Conservation (phyloP, 1,140 invertebrate genomes). For the Meloidogyne exigua region DNA sequence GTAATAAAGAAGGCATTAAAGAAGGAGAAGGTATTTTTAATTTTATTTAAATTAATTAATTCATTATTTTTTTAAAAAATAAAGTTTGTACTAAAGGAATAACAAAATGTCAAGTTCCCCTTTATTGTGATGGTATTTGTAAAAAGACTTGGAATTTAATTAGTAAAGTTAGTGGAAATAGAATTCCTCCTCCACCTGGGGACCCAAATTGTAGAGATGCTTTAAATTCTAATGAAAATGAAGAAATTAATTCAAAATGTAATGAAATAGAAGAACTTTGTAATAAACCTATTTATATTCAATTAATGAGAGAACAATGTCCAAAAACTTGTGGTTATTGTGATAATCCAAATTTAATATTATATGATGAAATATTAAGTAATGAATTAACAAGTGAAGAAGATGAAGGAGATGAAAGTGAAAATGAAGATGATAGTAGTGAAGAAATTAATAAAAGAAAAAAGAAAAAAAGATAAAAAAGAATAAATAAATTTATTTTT, state of each 20-base stretch:
- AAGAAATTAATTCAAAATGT: slow-evolving; percentile 17
- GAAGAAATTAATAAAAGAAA: not conserved
- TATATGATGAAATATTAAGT: not conserved
- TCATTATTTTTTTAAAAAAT: not conserved
- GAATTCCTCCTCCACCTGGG: slow-evolving; percentile 10
- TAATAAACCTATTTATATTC: slow-evolving; percentile 1
- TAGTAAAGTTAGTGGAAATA: slow-evolving; percentile 17
- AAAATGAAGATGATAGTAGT: not conserved
- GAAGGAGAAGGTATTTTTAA: not conserved
- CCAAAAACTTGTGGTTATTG: slow-evolving; percentile 25
- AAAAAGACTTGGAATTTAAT: not conserved
- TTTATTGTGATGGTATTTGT: slow-evolving; percentile 1
- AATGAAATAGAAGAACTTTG: slow-evolving; percentile 7
- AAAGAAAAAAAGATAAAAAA: too few species aligned
- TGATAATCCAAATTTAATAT: not conserved
- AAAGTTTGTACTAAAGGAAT: slow-evolving; percentile 2
- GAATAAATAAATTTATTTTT: too few species aligned
- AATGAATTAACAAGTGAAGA: not conserved
- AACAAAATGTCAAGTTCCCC: not conserved
- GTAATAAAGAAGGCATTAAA: not conserved
- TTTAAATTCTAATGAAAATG: slow-evolving; percentile 17
- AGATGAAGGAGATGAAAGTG: not conserved
- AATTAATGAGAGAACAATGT: slow-evolving; percentile 28
- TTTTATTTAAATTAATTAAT: not conserved
- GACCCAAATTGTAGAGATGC: slow-evolving; percentile 24